A percentile compares a stretch with the other conserved stretches of the same genome.
phyloP scores from a whole-genome alignment of 2,113 vertebrate species.

The Chlorodrepanis virens region DNA sequence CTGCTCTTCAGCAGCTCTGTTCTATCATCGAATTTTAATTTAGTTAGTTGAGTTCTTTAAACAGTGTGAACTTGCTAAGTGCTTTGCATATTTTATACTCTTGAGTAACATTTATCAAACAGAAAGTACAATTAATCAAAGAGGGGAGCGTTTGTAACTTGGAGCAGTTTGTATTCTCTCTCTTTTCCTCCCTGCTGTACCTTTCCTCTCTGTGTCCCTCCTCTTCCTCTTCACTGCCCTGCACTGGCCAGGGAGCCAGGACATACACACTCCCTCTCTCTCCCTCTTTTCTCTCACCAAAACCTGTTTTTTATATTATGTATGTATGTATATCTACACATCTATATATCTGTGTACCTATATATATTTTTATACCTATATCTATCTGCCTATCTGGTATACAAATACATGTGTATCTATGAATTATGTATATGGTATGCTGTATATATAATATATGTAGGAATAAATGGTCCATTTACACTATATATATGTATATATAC shows the following conservation, averaged over 20 bases:
- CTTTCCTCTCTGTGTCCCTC: background rate
- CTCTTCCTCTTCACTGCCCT: background rate
- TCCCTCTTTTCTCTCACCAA: background rate
- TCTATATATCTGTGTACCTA: background rate
- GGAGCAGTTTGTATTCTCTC: background rate
- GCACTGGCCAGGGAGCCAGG: background rate
- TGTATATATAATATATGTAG: background rate
- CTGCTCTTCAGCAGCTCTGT: background rate
- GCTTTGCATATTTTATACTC: conserved; percentile 66
- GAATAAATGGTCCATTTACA: background rate
- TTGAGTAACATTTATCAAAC: conserved; percentile 62
- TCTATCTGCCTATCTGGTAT: background rate
- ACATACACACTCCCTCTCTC: rapidly evolving
- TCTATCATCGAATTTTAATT: conserved; percentile 58
- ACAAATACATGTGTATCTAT: background rate
- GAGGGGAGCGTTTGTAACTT: background rate
- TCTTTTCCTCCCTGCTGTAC: background rate
- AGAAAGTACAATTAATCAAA: conserved; percentile 65
- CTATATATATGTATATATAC: background rate
- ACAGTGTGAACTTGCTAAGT: conserved; percentile 63
- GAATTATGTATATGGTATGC: background rate
- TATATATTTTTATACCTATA: background rate
- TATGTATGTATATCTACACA: rapidly evolving
- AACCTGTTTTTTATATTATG: background rate
- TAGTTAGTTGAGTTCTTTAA: conserved; percentile 60